Conservation (phyloP, 2,113 vertebrate genomes). For the Rhinoderma darwinii region DNA sequence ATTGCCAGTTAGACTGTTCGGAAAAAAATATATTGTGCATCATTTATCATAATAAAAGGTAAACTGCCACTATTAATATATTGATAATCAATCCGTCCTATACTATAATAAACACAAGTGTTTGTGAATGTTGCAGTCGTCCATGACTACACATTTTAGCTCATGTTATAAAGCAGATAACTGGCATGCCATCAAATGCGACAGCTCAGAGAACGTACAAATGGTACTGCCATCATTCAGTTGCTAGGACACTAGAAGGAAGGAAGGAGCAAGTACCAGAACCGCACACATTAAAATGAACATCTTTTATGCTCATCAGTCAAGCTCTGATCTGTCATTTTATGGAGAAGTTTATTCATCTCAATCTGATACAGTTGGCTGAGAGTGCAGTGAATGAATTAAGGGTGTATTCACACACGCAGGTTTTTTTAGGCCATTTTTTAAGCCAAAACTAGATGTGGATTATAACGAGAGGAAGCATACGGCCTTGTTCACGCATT, state of each 20-base stretch:
- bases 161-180: neutral
- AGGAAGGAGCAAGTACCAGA: neutral
- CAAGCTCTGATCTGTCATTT: neutral
- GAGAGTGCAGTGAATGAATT: neutral
- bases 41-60: neutral
- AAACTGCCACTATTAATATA: neutral
- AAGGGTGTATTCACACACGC: too few species aligned
- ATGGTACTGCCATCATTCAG: constrained; percentile 9
- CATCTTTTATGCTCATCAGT: constrained; percentile 7
- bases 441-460: too few species aligned
- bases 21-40: neutral
- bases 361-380: constrained; percentile 10
- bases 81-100: neutral
- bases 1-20: constrained; percentile 12
- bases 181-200: constrained; percentile 19
- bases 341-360: neutral
- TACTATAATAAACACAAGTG: neutral
- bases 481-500: too few species aligned
- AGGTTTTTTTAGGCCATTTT: too few species aligned
- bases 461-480: too few species aligned
- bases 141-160: neutral
- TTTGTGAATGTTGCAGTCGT: neutral
- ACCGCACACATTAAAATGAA: constrained; percentile 19
- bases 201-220: neutral
- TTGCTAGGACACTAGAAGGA: constrained; percentile 19